phyloP scores from a whole-genome alignment of 2,113 vertebrate species.

The Isichthys henryi region DNA sequence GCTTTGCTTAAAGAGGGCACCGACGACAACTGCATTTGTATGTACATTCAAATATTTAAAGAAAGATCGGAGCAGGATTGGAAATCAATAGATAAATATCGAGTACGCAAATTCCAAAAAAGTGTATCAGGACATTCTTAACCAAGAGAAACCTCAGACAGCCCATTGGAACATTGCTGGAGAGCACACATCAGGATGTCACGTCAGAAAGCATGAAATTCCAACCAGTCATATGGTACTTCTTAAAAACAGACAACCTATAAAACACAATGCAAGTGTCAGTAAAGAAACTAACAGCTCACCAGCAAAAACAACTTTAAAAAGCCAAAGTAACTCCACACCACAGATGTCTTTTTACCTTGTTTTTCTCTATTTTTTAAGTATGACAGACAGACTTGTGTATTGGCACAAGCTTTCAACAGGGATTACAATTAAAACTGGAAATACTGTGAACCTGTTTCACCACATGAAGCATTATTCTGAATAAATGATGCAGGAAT shows the following conservation, averaged over 20 bases:
- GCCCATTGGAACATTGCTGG: too few relatives aligned
- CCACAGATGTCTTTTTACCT: too few relatives aligned
- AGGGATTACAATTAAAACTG: neutral
- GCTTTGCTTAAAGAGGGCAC: neutral
- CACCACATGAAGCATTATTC: neutral
- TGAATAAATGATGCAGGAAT: neutral
- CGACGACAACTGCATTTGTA: neutral
- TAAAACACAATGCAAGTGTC: neutral
- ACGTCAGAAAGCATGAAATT: neutral
- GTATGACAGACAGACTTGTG: neutral
- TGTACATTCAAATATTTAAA: neutral
- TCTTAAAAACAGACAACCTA: neutral
- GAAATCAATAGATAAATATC: neutral
- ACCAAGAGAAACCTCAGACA: neutral
- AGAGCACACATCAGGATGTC: neutral
- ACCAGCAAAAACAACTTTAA: neutral
- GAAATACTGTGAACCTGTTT: neutral
- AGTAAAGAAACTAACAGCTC: neutral
- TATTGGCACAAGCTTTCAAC: neutral
- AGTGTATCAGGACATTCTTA: neutral
- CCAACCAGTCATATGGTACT: neutral
- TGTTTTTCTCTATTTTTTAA: too few relatives aligned
- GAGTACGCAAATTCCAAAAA: too few relatives aligned
- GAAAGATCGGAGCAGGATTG: neutral
- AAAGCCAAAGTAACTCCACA: too few relatives aligned